Evolutionary conservation across 2,888 invertebrate genomes (phyloP), one percentile per base, ranked within the genome.

Genomic region (Drosophila prolongata): DNA sequence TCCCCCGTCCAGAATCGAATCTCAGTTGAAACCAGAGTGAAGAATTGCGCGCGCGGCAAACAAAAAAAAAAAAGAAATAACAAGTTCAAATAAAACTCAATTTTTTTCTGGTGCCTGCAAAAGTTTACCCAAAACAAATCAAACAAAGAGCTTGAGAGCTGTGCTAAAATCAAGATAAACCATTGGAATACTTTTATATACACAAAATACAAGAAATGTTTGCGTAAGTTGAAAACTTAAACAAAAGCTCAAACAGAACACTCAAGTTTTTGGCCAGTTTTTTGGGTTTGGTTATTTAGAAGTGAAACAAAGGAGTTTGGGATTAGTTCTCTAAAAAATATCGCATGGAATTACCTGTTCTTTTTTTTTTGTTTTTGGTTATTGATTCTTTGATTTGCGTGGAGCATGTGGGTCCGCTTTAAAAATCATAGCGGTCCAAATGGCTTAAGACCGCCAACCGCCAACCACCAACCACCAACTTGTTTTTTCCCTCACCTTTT

Each of bases 41-140:
- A 49, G 49, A 49, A 49, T 49, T 49, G 49, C 58, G 58, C 58
- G 58, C 58, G 58, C 58, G 58, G 58, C 54, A 59, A 59, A 30
- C 30, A 30, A 8, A 30, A 53, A 40, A 40, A 34, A 42, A 16
- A 16, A 1, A 53, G n/a, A 42, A 34, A 53, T 38, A 52, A 37
- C 14, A 35, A 46, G 19, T 55, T 16, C 16, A 19, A 56, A 24
- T 35, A 46, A 24, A 49, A 19, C 19, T 13, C 11, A 30, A 30
- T 59, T 59, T 58, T 59, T 52, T 54, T 14, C 53, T 10, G 19
- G 54, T 54, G 58, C 58, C 40, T 4, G 49, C 14, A 37, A 54
- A 43, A 59, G 58, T 53, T 58, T 38, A 52, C 37, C 9, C 27
- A 10, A 38, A 52, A 14, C 34, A 35, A 49, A 49, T 30, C 40